phyloP scores from a whole-genome alignment of 2,888 invertebrate species.

The Pachycephus smyrnensis region DNA sequence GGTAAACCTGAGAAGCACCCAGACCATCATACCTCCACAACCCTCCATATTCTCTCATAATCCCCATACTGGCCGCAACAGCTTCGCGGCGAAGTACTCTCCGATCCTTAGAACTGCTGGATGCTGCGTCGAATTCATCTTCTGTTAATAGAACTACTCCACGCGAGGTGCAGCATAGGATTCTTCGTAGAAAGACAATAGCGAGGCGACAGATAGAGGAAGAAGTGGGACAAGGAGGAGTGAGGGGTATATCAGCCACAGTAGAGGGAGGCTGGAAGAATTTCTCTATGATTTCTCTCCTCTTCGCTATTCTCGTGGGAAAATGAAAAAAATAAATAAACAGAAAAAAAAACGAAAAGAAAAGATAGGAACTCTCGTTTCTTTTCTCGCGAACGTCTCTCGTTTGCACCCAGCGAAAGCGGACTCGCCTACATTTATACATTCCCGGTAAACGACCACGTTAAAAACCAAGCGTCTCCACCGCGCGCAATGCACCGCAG shows the following conservation, averaged over 20 bases:
- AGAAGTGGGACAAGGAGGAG: neutral
- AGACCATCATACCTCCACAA: slow-evolving; percentile 2
- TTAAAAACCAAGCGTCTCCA: neutral
- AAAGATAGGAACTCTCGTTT: too few species aligned
- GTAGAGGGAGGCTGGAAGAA: neutral
- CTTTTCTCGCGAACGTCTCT: too few species aligned
- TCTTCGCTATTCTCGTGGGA: neutral
- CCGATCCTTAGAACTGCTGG: neutral
- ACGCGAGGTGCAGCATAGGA: neutral
- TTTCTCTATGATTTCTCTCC: neutral
- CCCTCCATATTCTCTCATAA: neutral
- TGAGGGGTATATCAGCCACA: neutral
- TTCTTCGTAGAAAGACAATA: neutral
- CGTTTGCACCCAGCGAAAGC: neutral
- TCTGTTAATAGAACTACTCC: neutral
- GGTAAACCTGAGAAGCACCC: neutral
- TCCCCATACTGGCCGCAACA: slow-evolving; percentile 24
- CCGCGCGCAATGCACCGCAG: neutral
- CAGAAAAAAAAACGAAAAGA: too few species aligned
- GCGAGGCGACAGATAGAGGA: neutral
- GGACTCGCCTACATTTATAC: neutral
- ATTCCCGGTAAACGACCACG: neutral
- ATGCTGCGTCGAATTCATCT: neutral
- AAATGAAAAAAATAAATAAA: neutral
- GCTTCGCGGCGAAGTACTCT: slow-evolving; percentile 14